Base-by-base conservation (phyloP, 2,888 invertebrate genomes). In the Dryadula phaetusa region DNA sequence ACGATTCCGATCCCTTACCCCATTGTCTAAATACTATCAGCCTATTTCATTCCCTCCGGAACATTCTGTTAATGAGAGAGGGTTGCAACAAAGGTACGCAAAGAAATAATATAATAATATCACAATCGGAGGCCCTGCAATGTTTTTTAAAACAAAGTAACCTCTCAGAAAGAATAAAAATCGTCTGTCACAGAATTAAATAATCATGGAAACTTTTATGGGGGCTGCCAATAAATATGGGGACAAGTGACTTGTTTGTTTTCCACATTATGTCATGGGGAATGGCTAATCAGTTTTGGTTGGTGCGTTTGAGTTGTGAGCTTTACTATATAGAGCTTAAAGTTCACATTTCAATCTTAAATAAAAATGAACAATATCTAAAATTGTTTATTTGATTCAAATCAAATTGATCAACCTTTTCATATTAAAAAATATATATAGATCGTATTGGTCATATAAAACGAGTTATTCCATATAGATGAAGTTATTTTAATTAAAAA, bases 31-130 rank as follows among this genome's bases (percentile, higher is more conserved):
- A 64, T 46, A 54, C 40, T 62, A 56, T 62, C 66, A 65, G 65
- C 65, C 65, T 65, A 65, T 65, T 65, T 61, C 37, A 49, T 60
- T 65, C 65, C 65, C 65, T 52, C 58, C 65, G 65, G 65, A 65
- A 65, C 62, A 64, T 60, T 62, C 63, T 58, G 40, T 63, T 64
- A 67, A 67, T 67, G 67, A 67, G 67, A 58, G 64, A 60, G 67
- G 67, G 67, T 64, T 32, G 53, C 22, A 67, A 67, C 67, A 67
- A 67, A 67, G 63, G 67, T 67, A 64, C 16, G 52, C 66, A 56
- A 63, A 64, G 67, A 67, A 56, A 66, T 67, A 67, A 67, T 67
- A 67, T 63, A 53, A 67, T 67, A 67, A 67, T 67, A 66, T 66
- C 49, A 66, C 66, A 54, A 56, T 53, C 53, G 18, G 52, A 66